Conservation (phyloP, 2,888 invertebrate genomes). For the Tyria jacobaeae region DNA sequence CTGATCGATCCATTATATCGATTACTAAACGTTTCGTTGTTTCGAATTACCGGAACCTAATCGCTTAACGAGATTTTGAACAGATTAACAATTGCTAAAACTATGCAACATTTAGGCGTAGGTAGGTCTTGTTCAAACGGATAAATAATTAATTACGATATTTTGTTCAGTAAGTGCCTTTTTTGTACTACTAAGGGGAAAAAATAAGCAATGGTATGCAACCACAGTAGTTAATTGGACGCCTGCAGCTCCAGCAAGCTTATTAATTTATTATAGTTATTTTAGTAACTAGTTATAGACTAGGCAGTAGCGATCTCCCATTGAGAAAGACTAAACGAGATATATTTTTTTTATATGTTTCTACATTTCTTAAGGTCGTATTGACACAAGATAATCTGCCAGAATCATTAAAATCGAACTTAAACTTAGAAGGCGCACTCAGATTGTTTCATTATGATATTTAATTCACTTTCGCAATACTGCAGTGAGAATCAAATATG, state of each 20-base stretch:
- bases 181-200: neutral
- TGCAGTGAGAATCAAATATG: neutral
- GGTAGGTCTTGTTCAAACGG: neutral
- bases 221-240: neutral
- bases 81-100: conserved; percentile 17
- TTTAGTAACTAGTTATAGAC: neutral
- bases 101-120: conserved; percentile 18
- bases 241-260: neutral
- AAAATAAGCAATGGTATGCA: neutral
- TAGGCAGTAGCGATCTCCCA: neutral
- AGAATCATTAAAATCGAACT: conserved; percentile 8
- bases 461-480: neutral
- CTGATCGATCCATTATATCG: conserved; percentile 40
- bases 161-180: neutral
- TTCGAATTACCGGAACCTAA: conserved; percentile 38
- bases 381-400: conserved; percentile 11
- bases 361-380: neutral
- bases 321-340: neutral
- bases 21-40: conserved; percentile 13
- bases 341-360: neutral
- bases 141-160: neutral
- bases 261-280: neutral
- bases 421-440: conserved; percentile 8
- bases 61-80: conserved; percentile 27
- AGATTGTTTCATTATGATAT: neutral